Percentiles rank a stretch among this genome's conserved stretches.
Evolutionary conservation across 1,140 invertebrate genomes (phyloP).

Genomic region (Drosophila ercepeae): DNA sequence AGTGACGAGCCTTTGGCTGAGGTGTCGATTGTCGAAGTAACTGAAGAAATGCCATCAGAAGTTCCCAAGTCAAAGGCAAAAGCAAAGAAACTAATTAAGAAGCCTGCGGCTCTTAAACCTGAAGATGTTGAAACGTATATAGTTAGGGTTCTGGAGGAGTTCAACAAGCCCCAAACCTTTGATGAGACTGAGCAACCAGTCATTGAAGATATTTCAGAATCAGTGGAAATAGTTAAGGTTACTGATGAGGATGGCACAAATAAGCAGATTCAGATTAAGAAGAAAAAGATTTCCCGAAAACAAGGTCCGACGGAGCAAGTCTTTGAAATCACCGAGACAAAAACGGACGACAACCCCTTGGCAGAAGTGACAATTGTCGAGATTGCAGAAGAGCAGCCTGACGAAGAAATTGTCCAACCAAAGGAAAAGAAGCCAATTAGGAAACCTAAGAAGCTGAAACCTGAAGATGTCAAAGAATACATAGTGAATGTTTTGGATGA

Average conservation of each 20-base stretch:
- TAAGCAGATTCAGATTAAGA: conserved; percentile 52
- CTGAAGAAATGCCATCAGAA: conserved; percentile 10
- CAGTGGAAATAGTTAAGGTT: conserved; percentile 27
- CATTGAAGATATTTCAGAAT: conserved; percentile 52
- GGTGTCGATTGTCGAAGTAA: conserved; percentile 46
- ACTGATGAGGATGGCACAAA: conserved; percentile 28
- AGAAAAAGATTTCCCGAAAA: conserved; percentile 53
- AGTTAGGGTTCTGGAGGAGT: conserved; percentile 69
- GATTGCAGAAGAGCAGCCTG: conserved; percentile 1
- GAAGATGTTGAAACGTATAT: conserved; percentile 59
- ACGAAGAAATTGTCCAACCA: background rate
- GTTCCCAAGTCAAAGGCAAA: background rate
- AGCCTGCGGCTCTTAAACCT: conserved; percentile 55
- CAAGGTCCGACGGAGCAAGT: conserved; percentile 53
- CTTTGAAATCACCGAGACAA: conserved; percentile 55
- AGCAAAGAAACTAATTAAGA: conserved; percentile 36
- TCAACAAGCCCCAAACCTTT: conserved; percentile 7
- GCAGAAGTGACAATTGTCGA: conserved; percentile 25
- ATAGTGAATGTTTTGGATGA: conserved; percentile 61
- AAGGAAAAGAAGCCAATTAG: conserved; percentile 35
- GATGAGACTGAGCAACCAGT: conserved; percentile 19
- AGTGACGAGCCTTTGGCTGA: conserved; percentile 55
- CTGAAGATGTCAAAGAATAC: conserved; percentile 44
- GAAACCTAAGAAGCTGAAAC: conserved; percentile 58
- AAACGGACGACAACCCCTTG: conserved; percentile 22